phyloP scores from a whole-genome alignment of 2,113 vertebrate genomes.

The Parus major region DNA sequence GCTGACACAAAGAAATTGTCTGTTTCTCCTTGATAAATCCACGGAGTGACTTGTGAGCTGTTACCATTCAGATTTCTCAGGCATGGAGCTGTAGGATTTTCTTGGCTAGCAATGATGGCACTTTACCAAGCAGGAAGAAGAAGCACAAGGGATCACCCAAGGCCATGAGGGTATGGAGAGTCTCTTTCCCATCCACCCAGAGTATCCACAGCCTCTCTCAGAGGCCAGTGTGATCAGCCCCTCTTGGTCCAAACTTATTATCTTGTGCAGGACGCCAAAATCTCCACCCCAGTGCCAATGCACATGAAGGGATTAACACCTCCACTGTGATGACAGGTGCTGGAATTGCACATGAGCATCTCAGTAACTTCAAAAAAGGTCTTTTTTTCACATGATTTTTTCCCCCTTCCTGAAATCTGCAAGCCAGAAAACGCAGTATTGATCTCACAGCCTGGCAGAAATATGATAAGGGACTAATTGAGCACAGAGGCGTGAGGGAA shows the following conservation, averaged over 20 bases:
- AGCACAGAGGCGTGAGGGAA: neutral
- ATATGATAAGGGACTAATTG: neutral
- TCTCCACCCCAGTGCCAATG: neutral
- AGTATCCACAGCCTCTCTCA: neutral
- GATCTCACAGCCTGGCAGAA: neutral
- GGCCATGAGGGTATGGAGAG: neutral
- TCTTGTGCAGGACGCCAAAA: neutral
- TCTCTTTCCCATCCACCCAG: neutral
- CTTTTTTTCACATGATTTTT: neutral
- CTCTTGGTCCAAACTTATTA: neutral
- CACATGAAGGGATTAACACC: neutral
- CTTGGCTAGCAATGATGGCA: neutral
- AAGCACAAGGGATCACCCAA: fast-evolving
- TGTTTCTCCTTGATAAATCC: neutral
- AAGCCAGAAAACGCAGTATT: neutral
- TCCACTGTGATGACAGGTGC: neutral
- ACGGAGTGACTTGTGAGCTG: neutral
- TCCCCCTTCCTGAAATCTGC: neutral
- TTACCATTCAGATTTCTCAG: neutral
- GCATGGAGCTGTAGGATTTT: neutral
- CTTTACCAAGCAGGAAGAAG: neutral
- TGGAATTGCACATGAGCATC: neutral
- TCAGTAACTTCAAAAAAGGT: neutral
- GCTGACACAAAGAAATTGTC: neutral
- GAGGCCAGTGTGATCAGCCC: no score